Base-by-base conservation (phyloP, 2,888 invertebrate species). In the Lordiphosa fenestrarum region DNA sequence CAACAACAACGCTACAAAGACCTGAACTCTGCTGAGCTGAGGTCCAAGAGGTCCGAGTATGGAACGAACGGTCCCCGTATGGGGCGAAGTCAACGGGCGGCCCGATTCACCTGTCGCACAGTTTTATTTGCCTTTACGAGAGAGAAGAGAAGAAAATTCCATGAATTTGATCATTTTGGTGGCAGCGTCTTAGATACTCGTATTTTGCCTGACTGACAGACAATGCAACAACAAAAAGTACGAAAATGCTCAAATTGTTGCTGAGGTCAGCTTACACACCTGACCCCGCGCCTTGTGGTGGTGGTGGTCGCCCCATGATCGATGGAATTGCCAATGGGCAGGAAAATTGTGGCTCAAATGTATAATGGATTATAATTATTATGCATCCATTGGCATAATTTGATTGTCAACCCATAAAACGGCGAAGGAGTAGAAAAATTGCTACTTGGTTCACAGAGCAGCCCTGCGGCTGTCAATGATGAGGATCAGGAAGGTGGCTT, bases 261-360 rank as follows among this genome's bases (percentile, higher is more conserved):
- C 19, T 53, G 73, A 80, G 86, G 86, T 86, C 86, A 86, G 75
- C 85, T 77, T 73, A 78, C 85, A 85, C 85, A 84, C 80, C 81
- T 85, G 85, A 86, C 86, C 86, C 73, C 19, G n/a, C 35, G 15
- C 40, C 30, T 30, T 9, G 7, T 30, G 30, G 3, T 30, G 30
- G 9, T 30, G 30, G 30, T 30, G 9, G 30, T 30, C 30, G 30
- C 9, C 30, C 55, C 55, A 78, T 77, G 77, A 77, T 77, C 77
- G 77, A 77, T 77, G 80, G 80, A 68, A 77, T 83, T 82, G 77
- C 73, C 60, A 48, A 40, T 59, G 57, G 61, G 69, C 65, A 71
- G 61, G 74, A 74, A 78, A 82, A 30, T 9, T 30, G 30, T 30
- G 30, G 30, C 30, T 30, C 30, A 30, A 30, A 30, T 30, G 9